phyloP scores from a whole-genome alignment of 2,797 vertebrate genomes.

The Leptodactylus fallax region DNA sequence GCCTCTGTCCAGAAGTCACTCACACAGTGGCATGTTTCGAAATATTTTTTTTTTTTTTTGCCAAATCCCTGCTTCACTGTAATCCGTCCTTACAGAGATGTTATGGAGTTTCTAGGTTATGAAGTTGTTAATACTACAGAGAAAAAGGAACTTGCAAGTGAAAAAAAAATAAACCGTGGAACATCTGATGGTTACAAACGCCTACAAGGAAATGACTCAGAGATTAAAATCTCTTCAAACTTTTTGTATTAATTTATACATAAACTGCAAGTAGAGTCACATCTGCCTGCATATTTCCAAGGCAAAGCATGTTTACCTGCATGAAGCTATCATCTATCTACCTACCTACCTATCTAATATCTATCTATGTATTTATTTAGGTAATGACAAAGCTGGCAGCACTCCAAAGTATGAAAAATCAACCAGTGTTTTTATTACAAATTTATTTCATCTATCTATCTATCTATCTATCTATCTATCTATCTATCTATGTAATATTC shows the following conservation, averaged over 20 bases:
- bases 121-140: neutral
- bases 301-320: neutral
- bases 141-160: neutral
- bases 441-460: too few species aligned
- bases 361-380: neutral
- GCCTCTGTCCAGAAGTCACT: neutral
- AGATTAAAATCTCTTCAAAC: neutral
- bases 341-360: neutral
- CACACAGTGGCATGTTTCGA: neutral
- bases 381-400: too few species aligned
- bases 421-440: too few species aligned
- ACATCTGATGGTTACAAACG: slow-evolving; percentile 36
- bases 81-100: neutral
- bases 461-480: too few species aligned
- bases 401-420: too few species aligned
- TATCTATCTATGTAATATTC: too few species aligned
- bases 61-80: neutral
- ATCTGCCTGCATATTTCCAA: neutral
- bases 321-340: neutral
- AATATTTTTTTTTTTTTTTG: neutral
- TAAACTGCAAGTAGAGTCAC: neutral
- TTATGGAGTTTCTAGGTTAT: neutral
- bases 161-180: slow-evolving; percentile 16
- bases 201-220: slow-evolving; percentile 44
- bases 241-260: slow-evolving; percentile 22